phyloP scores from a whole-genome alignment of 2,797 vertebrate species.

The Threskiornis aethiopicus region DNA sequence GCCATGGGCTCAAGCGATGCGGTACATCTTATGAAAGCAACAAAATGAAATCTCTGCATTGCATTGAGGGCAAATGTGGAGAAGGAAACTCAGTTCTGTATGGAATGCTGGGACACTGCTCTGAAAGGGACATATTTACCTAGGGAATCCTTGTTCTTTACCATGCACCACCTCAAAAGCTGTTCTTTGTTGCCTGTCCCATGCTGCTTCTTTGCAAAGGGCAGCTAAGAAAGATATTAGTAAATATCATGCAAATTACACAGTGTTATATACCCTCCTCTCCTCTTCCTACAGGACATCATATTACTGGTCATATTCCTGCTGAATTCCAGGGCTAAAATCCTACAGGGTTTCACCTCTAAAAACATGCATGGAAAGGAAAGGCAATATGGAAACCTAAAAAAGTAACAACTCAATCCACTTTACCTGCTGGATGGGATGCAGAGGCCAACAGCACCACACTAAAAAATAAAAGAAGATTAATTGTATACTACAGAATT shows the following conservation, averaged over 20 bases:
- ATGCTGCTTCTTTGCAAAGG: neutral
- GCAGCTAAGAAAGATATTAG: neutral
- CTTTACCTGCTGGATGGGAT: slow-evolving; percentile 91
- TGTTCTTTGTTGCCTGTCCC: neutral
- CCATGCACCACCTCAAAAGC: neutral
- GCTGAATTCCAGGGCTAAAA: neutral
- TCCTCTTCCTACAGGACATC: neutral
- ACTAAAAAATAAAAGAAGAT: slow-evolving; percentile 67
- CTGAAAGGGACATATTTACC: neutral
- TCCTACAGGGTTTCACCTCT: neutral
- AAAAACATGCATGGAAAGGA: neutral
- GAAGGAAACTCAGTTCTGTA: neutral
- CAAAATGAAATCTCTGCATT: neutral
- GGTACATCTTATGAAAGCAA: neutral
- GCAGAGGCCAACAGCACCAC: slow-evolving; percentile 84
- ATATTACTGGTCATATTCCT: neutral
- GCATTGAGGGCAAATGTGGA: neutral
- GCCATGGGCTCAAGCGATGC: neutral
- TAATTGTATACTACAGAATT: neutral
- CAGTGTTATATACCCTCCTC: neutral
- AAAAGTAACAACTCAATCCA: neutral
- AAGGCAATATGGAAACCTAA: neutral
- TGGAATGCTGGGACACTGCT: neutral
- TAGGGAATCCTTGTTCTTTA: neutral
- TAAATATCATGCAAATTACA: neutral